Conservation (phyloP, 2,113 vertebrate species). For the Pygoscelis antarcticus region DNA sequence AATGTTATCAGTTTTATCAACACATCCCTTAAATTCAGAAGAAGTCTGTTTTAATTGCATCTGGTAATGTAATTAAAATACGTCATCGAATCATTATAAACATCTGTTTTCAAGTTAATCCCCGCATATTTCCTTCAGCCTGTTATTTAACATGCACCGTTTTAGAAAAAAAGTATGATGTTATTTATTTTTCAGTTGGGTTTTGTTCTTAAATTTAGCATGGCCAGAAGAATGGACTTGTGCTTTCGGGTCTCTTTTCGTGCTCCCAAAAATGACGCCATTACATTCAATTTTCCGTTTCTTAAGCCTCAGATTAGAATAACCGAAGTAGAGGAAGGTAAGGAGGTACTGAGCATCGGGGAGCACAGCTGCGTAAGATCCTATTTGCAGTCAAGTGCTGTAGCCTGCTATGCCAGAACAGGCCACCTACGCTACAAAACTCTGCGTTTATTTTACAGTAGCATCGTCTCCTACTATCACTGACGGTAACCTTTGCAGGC, state of each 20-base stretch:
- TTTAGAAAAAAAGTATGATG: neutral
- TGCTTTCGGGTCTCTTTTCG: neutral
- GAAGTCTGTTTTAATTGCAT: slow-evolving; percentile 16
- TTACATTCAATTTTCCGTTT: neutral
- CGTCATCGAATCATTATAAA: neutral
- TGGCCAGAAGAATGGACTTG: slow-evolving; percentile 6
- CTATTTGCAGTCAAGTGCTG: neutral
- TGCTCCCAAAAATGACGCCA: neutral
- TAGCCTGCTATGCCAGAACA: neutral
- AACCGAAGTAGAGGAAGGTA: neutral
- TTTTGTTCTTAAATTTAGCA: slow-evolving; percentile 29
- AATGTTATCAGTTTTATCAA: slow-evolving; percentile 63
- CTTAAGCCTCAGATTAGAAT: neutral
- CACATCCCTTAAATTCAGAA: slow-evolving; percentile 50
- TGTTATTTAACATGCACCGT: neutral
- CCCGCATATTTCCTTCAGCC: slow-evolving; percentile 2
- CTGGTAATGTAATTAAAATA: slow-evolving; percentile 56
- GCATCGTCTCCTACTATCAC: neutral
- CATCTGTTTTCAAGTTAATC: slow-evolving; percentile 57
- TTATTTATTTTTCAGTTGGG: neutral
- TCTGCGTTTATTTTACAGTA: neutral
- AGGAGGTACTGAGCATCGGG: neutral
- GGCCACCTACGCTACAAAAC: neutral
- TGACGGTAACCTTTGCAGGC: neutral
- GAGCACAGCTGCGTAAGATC: neutral